Conservation (phyloP, 2,888 invertebrate genomes). For the Parnassius glacialis region DNA sequence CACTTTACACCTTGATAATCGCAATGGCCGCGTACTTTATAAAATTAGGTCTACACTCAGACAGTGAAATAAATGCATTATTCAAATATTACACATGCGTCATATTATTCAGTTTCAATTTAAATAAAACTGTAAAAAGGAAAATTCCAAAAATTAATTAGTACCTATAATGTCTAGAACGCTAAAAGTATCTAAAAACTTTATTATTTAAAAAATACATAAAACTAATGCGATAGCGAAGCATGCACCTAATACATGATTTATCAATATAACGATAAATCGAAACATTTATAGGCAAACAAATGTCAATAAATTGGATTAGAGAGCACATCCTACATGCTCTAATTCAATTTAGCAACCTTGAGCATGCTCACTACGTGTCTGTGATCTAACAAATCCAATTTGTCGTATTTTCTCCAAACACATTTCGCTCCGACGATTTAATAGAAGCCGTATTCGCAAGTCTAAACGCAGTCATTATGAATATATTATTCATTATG, state of each 20-base stretch:
- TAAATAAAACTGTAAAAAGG: not conserved
- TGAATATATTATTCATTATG: slow-evolving; percentile 30
- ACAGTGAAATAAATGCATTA: too few relatives aligned
- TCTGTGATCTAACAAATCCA: slow-evolving; percentile 23
- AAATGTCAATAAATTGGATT: slow-evolving; percentile 24
- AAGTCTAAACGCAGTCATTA: slow-evolving; percentile 34
- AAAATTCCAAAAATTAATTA: too few relatives aligned
- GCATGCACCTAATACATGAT: slow-evolving; percentile 21
- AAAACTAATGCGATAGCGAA: slow-evolving; percentile 18
- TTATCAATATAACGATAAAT: slow-evolving; percentile 14
- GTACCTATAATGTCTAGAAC: not conserved
- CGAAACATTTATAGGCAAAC: slow-evolving; percentile 23
- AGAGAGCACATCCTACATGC: slow-evolving; percentile 16
- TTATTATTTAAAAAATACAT: too few relatives aligned
- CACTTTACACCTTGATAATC: too few relatives aligned
- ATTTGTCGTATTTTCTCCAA: slow-evolving; percentile 22
- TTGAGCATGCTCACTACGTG: slow-evolving; percentile 12
- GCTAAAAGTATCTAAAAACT: too few relatives aligned
- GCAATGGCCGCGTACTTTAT: too few relatives aligned
- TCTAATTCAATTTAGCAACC: slow-evolving; percentile 26
- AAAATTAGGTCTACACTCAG: too few relatives aligned
- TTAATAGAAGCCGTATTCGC: slow-evolving; percentile 25
- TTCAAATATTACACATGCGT: not conserved
- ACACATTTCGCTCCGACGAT: slow-evolving; percentile 5
- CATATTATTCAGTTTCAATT: not conserved